Percentiles rank a stretch among this genome's conserved stretches.
These are phyloP conservation scores for Pelochelys cantorii DNA, from an alignment of 2,797 vertebrate species.

Conservation along the genomic window DNA sequence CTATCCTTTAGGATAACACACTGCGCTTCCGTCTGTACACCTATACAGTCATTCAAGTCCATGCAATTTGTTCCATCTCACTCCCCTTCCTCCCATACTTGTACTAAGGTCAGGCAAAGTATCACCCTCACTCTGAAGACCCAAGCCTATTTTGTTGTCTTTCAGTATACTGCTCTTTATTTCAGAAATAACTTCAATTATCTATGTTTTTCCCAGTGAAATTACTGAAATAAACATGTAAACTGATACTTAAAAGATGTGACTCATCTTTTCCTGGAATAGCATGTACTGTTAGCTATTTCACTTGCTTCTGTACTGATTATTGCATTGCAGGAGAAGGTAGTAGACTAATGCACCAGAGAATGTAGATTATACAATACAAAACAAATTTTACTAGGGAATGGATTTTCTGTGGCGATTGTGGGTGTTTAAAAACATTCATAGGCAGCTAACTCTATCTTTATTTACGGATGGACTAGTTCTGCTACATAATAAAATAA, in stretches of 20 bases:
- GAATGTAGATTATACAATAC: not conserved
- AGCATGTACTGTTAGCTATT: not conserved
- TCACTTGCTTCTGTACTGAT: not conserved
- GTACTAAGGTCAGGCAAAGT: not conserved
- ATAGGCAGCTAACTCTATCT: not conserved
- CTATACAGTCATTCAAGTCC: not conserved
- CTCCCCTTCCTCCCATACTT: not conserved
- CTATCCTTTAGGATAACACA: not conserved
- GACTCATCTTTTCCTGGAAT: not conserved
- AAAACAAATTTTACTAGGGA: not conserved
- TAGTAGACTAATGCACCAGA: not conserved
- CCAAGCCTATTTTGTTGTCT: rapidly evolving
- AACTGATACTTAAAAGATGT: not conserved
- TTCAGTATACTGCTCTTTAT: not conserved
- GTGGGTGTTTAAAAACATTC: not conserved
- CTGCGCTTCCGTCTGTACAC: not conserved
- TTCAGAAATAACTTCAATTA: not conserved
- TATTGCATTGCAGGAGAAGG: not conserved
- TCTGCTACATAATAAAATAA: not conserved
- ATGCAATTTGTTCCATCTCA: not conserved
- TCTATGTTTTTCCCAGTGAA: not conserved
- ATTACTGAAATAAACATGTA: not conserved
- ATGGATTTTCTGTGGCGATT: not conserved
- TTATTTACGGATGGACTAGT: not conserved
- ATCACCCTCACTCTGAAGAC: not conserved